Conservation (phyloP, 2,888 invertebrate genomes). For the Chloromyia formosa region DNA sequence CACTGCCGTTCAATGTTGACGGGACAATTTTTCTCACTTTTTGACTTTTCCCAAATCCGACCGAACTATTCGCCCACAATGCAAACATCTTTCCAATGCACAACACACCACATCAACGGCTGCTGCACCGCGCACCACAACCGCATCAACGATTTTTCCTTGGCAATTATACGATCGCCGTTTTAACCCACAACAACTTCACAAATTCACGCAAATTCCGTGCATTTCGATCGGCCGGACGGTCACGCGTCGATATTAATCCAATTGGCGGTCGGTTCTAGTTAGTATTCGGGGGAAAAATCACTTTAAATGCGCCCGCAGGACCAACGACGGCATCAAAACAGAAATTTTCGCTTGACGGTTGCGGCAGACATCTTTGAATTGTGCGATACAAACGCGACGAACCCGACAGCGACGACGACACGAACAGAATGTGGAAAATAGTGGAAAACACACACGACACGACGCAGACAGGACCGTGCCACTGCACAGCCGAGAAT, state of each 20-base stretch:
- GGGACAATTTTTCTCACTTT: neutral
- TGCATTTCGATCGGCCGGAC: neutral
- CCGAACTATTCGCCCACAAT: neutral
- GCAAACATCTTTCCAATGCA: conserved; percentile 35
- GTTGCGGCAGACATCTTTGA: conserved; percentile 29
- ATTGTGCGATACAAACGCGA: neutral
- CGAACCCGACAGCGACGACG: conserved; percentile 17
- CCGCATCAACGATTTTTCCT: conserved; percentile 30
- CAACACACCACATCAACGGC: neutral
- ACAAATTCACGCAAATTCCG: neutral
- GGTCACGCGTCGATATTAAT: neutral
- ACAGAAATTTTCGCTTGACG: conserved; percentile 24
- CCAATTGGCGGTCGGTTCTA: neutral
- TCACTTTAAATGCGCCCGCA: conserved; percentile 16
- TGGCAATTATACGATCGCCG: neutral
- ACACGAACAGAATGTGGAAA: conserved; percentile 13
- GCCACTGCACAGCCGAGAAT: too few species aligned
- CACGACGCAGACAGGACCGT: too few species aligned
- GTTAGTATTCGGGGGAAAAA: conserved; percentile 16
- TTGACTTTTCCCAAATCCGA: neutral
- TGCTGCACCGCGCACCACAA: conserved; percentile 14
- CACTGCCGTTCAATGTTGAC: neutral
- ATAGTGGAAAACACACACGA: too few species aligned
- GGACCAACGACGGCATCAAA: conserved; percentile 16
- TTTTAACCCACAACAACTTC: neutral